Base-by-base conservation (phyloP, 2,113 vertebrate species). In the Pontoporia blainvillei region DNA sequence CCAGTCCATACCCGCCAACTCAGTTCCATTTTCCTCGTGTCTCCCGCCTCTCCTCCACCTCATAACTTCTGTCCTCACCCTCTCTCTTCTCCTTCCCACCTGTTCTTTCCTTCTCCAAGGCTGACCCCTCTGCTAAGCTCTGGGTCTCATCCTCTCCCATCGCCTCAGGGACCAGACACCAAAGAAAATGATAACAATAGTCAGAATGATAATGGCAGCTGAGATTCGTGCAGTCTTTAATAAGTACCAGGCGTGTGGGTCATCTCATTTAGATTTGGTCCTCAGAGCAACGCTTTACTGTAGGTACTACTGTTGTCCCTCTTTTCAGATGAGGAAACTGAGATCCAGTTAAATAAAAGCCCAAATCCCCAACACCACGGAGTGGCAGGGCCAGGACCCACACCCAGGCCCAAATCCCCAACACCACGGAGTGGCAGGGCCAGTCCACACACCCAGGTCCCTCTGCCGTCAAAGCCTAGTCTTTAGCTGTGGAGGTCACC, bases 31-130 rank as follows among this genome's bases (percentile, higher is more conserved):
- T 78, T 44, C 20, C 34, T 61, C 7, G 1, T 41, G 41, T 13
- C 8, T 11, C 15, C 78, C 9, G 4, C 11, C 27, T 2, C n/a
- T 71, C 25, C 52, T 61, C 8, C 29, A 36, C 6, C 2, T 41
- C 29, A 31, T 4, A 20, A 6, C 46, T 61, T 27, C 34, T 18
- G 0, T 12, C 20, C 54, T 54, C 18, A 41, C 31, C 1, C 0
- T 3, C 71, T 25, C 3, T 36, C 54, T 61, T 23, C 49, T n/a
- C 44, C 29, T 49, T 52, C 39, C 41, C 21, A 36, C 25, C 10
- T 85, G 25, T 57, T 39, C 41, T 20, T 71, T 59, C 64, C 41
- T 54, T 69, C 71, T 69, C 79, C 79, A 93, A 64, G 71, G 34
- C n/a, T 44, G 81, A 41, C 52, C n/a, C 78, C n/a, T 78, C 78